Percentiles rank a stretch among this genome's conserved stretches.
Evolutionary conservation across 1,140 invertebrate species (phyloP).

Genomic region (Pachyrhynchus sulphureomaculatus): DNA sequence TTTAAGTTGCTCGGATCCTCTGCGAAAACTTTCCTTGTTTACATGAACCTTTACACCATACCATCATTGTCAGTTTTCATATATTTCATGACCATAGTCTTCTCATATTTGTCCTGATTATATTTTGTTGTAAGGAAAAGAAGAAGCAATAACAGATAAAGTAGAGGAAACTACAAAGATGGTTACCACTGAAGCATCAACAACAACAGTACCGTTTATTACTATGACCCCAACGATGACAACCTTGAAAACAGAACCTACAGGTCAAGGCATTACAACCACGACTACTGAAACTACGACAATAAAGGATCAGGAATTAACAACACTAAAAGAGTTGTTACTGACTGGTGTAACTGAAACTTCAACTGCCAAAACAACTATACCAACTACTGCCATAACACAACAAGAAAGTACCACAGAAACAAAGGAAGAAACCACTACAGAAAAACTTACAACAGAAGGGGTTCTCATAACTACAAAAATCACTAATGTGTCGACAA

Average conservation of each 20-base stretch:
- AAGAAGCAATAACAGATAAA: neutral
- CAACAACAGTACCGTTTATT: neutral
- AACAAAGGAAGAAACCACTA: neutral
- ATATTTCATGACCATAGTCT: no score
- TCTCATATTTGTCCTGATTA: no score
- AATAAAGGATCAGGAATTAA: neutral
- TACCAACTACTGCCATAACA: neutral
- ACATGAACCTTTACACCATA: no score
- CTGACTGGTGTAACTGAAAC: neutral
- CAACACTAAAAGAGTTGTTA: neutral
- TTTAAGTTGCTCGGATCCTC: no score
- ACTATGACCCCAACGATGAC: no score
- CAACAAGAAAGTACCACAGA: constrained; percentile 5
- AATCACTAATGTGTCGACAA: neutral
- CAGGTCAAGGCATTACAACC: neutral
- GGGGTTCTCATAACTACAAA: no score
- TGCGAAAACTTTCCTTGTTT: no score
- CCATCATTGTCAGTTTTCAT: no score
- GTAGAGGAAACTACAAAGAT: neutral
- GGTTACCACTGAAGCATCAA: neutral
- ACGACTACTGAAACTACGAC: constrained; percentile 7
- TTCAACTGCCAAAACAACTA: constrained; percentile 7
- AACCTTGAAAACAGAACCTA: no score
- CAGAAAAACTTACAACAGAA: neutral
- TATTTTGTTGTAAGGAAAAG: neutral